Evolutionary conservation across 1,140 invertebrate genomes (phyloP), one percentile per base, ranked within the genome.

Genomic region (Drosophila simulans): DNA sequence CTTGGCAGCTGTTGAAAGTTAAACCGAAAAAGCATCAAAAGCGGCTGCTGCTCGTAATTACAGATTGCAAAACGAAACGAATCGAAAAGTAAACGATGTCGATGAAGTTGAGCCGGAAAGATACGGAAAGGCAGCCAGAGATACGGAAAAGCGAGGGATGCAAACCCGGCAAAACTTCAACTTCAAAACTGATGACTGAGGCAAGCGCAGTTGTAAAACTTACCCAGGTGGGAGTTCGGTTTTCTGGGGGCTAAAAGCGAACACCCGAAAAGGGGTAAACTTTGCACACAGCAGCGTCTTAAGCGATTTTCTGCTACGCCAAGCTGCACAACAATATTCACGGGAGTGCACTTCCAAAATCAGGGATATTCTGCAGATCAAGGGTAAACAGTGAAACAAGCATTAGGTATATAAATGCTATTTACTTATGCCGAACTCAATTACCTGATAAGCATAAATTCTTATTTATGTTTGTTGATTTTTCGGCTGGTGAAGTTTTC

Each of bases 301-400:
- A 79, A 80, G 76, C 72, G 80, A 84, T 89, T 88, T 88, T 80
- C 66, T 71, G 82, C 73, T 77, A 81, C 82, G 68, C 72, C 51
- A 40, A 76, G 66, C 51, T 65, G 51, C 76, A 89, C 76, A 84
- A 89, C 78, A 86, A 89, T 79, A 79, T 83, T 64, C 56, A 48
- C 10, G 46, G 54, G 39, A 40, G 52, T 66, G 43, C 69, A 71
- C 64, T 69, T 20, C 1, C 12, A 68, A 45, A 65, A 31, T 51
- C 45, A 15, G 42, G 27, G 43, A 53, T 42, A 52, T 27, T 20
- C 20, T 20, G 2, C 4, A 25, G 10, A 46, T 37, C 31, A 22
- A 52, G 64, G 20, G 37, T 48, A 34, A 20, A 37, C 15, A 39
- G n/a, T 15, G 20, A 62, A 17, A 35, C 13, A 42, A 39, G 2